Evolutionary conservation across 2,888 invertebrate species (phyloP).

Genomic region (Keiferia lycopersicella): DNA sequence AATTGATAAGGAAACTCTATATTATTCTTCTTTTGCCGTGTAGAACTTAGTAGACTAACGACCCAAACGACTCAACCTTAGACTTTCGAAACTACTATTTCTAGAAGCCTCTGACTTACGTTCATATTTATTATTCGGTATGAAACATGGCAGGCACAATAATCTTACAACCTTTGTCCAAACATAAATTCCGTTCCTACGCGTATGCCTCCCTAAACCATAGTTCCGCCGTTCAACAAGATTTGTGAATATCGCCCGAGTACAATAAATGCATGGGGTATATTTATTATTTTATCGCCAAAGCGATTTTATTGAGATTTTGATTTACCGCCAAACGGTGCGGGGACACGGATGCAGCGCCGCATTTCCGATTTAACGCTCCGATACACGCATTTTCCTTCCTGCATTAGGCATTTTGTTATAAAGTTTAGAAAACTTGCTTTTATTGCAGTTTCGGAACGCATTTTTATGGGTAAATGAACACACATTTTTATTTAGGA

Average conservation of each 20-base stretch:
- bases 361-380: conserved; percentile 75
- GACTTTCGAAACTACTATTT: too few species aligned
- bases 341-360: conserved; percentile 47
- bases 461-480: neutral
- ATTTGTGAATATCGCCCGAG: conserved; percentile 58
- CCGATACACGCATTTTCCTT: conserved; percentile 50
- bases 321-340: conserved; percentile 72
- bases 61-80: too few species aligned
- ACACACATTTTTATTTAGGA: neutral
- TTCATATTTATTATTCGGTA: too few species aligned
- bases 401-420: conserved; percentile 38
- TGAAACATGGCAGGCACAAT: neutral
- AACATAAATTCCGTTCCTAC: conserved; percentile 16
- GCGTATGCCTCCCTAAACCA: conserved; percentile 32
- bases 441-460: conserved; percentile 33
- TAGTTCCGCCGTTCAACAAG: conserved; percentile 39
- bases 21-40: too few species aligned
- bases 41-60: too few species aligned
- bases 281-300: conserved; percentile 71
- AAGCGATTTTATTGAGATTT: conserved; percentile 70
- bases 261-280: conserved; percentile 68
- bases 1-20: too few species aligned
- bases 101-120: too few species aligned
- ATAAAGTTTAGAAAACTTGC: conserved; percentile 36
- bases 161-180: conserved; percentile 7